phyloP scores from a whole-genome alignment of 2,797 vertebrate genomes.

The Chaunax sp. region DNA sequence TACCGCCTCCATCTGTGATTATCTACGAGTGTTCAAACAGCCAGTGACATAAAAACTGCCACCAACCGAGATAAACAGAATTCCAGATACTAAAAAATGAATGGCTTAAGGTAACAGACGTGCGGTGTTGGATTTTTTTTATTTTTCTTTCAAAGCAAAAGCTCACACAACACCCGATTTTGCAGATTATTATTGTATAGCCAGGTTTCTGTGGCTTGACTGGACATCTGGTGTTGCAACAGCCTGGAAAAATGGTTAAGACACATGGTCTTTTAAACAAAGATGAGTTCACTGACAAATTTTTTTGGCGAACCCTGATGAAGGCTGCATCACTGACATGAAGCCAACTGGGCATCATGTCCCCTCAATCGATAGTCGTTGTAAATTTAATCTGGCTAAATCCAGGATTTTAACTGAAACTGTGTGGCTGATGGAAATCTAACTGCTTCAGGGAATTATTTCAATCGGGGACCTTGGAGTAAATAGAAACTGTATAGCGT shows the following conservation, averaged over 20 bases:
- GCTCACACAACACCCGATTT: too few relatives aligned
- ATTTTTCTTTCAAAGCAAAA: too few relatives aligned
- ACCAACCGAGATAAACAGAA: too few relatives aligned
- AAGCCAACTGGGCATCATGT: neutral
- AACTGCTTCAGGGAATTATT: neutral
- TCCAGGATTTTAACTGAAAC: constrained; percentile 1
- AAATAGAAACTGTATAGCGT: neutral
- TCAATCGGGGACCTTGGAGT: neutral
- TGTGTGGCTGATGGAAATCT: neutral
- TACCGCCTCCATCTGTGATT: constrained; percentile 13
- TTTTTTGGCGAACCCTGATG: neutral
- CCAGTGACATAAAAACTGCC: constrained; percentile 15
- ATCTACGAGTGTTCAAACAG: constrained; percentile 28
- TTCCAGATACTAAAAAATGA: too few relatives aligned
- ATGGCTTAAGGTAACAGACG: too few relatives aligned
- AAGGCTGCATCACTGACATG: neutral
- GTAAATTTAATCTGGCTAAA: neutral
- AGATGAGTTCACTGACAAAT: too few relatives aligned
- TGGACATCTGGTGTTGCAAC: too few relatives aligned
- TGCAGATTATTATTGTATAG: too few relatives aligned
- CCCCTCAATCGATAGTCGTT: neutral
- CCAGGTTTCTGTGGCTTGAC: too few relatives aligned
- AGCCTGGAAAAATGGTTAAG: too few relatives aligned
- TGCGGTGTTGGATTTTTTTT: too few relatives aligned
- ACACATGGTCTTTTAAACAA: neutral